Base-by-base conservation (phyloP, 2,113 vertebrate genomes). In the Dromaius novaehollandiae region DNA sequence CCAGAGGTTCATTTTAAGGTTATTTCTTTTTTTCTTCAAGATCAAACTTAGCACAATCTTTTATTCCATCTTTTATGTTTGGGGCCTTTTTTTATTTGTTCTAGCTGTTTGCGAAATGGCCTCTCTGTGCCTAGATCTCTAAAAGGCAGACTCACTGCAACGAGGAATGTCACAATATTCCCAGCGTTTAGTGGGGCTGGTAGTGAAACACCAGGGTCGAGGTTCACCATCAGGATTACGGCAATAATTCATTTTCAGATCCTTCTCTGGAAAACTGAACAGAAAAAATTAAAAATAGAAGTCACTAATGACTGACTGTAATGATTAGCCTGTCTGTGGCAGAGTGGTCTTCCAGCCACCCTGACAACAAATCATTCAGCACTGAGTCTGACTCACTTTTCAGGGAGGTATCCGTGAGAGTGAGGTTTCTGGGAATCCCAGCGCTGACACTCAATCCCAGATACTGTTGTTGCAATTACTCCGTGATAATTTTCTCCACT, bases 181-280 rank as follows among this genome's bases (percentile, higher is more conserved):
- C 99, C 99, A 99, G 80, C 99, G 99, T 89, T 98, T 99, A 36
- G 80, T 89, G 1, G 65, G 74, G 61, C 88, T 98, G 8, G 94
- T 99, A 79, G 99, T 99, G 78, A 99, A 99, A 88, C 99, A 99
- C 99, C 99, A 99, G 0, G 99, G 99, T 5, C 93, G 96, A 42
- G 98, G 98, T 76, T 99, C 99, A 79, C 99, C 99, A 9, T 99
- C 99, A 0, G 99, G 99, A 96, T 99, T 99, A 19, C 99, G 99
- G 69, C 99, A 99, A 83, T 99, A 99, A 96, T 99, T 99, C 88
- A 97, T 98, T 93, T 98, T 98, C 64, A 99, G 93, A 93, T 99
- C 98, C 96, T 99, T 99, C 76, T 97, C 98, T 89, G 99, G 98
- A 90, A 99, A 98, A 64, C 99, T 99, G 93, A 95, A 66, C 3